Evolutionary conservation across 1,140 invertebrate species (phyloP), one percentile per base, ranked within the genome.

Genomic region (Chlorops oryzae): DNA sequence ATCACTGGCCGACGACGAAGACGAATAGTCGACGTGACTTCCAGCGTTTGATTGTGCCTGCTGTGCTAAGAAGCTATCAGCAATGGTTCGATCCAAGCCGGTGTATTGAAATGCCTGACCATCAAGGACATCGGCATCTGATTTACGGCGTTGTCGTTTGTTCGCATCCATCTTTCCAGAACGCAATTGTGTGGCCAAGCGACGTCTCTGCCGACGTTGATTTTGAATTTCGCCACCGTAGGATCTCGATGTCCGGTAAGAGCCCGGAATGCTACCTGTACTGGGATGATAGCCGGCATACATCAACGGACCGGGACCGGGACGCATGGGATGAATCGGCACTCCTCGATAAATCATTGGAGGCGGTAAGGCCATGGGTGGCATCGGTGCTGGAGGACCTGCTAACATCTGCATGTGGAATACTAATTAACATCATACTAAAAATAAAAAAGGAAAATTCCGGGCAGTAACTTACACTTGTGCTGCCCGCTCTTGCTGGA

Each of bases 141-240:
- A 70, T 23, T 65, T 70, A 40, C 66, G 63, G 6, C 66, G 62
- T 39, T 70, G 67, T 3, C 66, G 62, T 1, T 64, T 62, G 56
- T 64, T 65, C 9, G 55, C 61, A 38, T 68, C 58, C 22, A 57
- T 27, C 41, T 55, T 60, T 2, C 65, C 61, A 0, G 38, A 17
- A 38, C 53, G 53, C 10, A 42, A 15, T 37, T 35, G 48, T 42
- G 34, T 39, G n/a, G 58, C 61, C 2, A 57, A 49, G 24, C 63
- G 63, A 2, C 65, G 51, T 12, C 63, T 52, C 32, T 64, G 63
- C 0, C 62, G 61, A n/a, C 57, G 56, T 55, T 1, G 62, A 63
- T 55, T 69, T 68, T n/a, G n/a, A n/a, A n/a, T n/a, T n/a, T n/a
- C n/a, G n/a, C n/a, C n/a, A n/a, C n/a, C n/a, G n/a, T n/a, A n/a